Evolutionary conservation across 2,888 invertebrate species (phyloP), one percentile per base, ranked within the genome.

Genomic region (Nematopogon swammerdamellus): DNA sequence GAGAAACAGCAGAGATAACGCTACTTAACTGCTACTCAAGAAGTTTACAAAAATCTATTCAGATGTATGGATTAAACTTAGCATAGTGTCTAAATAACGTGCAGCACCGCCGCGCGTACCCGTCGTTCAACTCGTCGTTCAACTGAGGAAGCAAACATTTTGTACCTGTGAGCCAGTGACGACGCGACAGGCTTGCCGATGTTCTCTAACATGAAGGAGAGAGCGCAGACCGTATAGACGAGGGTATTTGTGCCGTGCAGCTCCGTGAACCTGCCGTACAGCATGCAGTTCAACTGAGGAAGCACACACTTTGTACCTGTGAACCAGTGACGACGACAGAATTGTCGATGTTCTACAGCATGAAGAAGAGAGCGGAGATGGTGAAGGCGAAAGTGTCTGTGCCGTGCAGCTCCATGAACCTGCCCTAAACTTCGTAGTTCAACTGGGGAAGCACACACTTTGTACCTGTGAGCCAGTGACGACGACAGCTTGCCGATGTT

Each of bases 131-230:
- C 17, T 11, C n/a, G 19, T 16, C 25, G 18, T 44, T 3, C 8
- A 45, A 17, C 17, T 17, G 18, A 3, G 58, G 17, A 11, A 14
- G 2, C 10, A n/a, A 19, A 46, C 29, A 46, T 44, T 19, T 44
- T n/a, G n/a, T 67, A 88, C 85, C 80, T 92, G 95, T 8, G 96
- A 91, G 16, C 97, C 97, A 3, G 97, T 98, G 45, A 98, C 80
- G 25, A 98, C 87, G 14, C 98, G 89, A 5, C n/a, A n/a, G n/a
- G 88, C 70, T 98, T 98, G 11, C 94, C 93, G 1, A 98, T 84
- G 60, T 95, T 91, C 67, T 97, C 95, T 62, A 97, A 82, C 94
- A 98, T 97, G 67, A 97, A 98, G 0, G 97, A 97, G 1, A 98
- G 74, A 0, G 96, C 97, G 0, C 97, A 19, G n/a, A 42, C 18